Base-by-base conservation (phyloP, 30 jellyfish, hydroid and myxozoan genomes). In the Aurelia aurita region DNA sequence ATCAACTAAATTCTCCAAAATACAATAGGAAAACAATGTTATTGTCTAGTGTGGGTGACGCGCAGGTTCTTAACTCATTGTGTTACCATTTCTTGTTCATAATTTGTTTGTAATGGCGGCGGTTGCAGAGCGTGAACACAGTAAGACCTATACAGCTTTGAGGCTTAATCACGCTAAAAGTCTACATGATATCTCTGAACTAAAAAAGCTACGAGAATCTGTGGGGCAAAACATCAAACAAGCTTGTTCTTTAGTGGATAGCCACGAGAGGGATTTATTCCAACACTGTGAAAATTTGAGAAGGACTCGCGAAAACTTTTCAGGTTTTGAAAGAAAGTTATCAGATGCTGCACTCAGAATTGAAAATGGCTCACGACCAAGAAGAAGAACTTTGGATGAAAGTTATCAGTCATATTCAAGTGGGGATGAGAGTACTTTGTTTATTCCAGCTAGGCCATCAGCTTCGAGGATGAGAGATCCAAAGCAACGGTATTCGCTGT, bases 261-360 rank as follows among this genome's bases (percentile, higher is more conserved):
- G 58, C 19, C 80, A 63, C 31, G 89, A 60, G 27, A 21, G 80
- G 16, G 79, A 77, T 46, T 46, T 32, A 22, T 14, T 69, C 23
- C 64, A 77, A 34, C 89, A 77, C 57, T 43, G 89, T 72, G 79
- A 77, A 29, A 61, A 77, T 39, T 70, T 63, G 66, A 77, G 60
- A 43, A 49, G 28, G 34, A 77, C 89, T n/a, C 79, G 79, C 7
- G 70, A 63, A 26, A 77, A 32, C n/a, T 77, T 77, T 39, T 60
- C 79, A 43, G 19, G 16, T 22, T 77, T 77, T 77, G 89, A 77
- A 60, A 63, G 79, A 62, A 77, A 47, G 11, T 26, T 77, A 47
- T 77, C 89, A 62, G 53, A 77, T 62, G 79, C 89, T 31, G 58
- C 85, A 13, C 29, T 57, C 27, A 73, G 85, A 21, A 20, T 73